Percentiles rank a stretch among this genome's conserved stretches.
These are phyloP conservation scores for Propithecus coquereli DNA, from an alignment of 2,113 vertebrate genomes.

Conservation along the genomic window DNA sequence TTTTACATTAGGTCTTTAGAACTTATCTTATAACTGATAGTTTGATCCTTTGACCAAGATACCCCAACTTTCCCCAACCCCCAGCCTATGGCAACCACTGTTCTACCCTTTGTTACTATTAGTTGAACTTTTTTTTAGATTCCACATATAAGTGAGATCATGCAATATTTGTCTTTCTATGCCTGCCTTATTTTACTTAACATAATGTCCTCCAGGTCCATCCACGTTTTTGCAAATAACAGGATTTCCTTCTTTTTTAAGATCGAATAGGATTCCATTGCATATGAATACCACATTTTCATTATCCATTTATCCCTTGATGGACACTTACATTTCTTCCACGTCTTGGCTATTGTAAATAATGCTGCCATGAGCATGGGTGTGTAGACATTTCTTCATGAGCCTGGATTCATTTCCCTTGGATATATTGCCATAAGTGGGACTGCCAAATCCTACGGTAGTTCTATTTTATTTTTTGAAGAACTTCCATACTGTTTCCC, in stretches of 20 bases:
- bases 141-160: background rate
- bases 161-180: background rate
- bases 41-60: background rate
- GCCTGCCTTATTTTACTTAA: background rate
- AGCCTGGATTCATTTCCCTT: background rate
- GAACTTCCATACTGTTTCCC: background rate
- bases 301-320: background rate
- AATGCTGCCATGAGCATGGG: background rate
- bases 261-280: background rate
- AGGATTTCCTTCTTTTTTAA: background rate
- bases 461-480: background rate
- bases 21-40: background rate
- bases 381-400: background rate
- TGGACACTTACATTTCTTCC: background rate
- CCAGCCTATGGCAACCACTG: background rate
- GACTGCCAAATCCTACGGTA: background rate
- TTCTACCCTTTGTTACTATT: background rate
- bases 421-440: background rate
- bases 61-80: background rate
- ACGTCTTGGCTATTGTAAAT: background rate
- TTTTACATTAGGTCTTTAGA: background rate
- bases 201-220: background rate
- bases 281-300: background rate
- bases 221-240: background rate
- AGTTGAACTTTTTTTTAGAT: background rate